Base-by-base conservation (phyloP, 2,888 invertebrate genomes). In the Scotopteryx bipunctaria region DNA sequence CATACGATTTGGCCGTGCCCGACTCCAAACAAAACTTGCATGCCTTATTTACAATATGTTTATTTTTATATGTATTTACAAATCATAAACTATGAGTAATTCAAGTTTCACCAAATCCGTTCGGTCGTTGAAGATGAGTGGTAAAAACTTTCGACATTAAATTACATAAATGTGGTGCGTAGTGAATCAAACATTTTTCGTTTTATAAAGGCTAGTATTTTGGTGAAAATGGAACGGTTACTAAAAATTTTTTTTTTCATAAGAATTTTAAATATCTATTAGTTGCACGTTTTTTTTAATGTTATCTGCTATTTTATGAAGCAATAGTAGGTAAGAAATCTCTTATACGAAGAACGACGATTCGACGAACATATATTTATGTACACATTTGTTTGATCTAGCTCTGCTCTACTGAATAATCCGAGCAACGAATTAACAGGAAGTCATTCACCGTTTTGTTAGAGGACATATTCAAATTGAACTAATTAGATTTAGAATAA, bases 181-280 rank as follows among this genome's bases (percentile, higher is more conserved):
- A 27, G 27, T 11, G 11, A 11, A 27, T 2, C 6, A 27, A 11
- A 9, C 27, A 11, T 27, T 27, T 5, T 23, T 23, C 9, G 27
- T 27, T 27, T 23, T 9, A 27, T 11, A 27, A 27, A 27, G 14
- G 15, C 2, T 14, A 23, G 25, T 15, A 15, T 23, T 38, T 55
- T 42, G 61, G 79, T 64, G 81, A 82, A 84, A 84, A 83, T 84
- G 69, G 82, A 76, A 70, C 81, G 73, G 64, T 79, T 81, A 73
- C 67, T 73, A 78, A 80, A n/a, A n/a, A n/a, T n/a, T n/a, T n/a
- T 78, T 65, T 67, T 55, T 71, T 74, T 76, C 78, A 71, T 17
- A 16, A 4, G 13, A 21, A 29, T 21, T 6, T 11, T 3, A 9
- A 25, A 9, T 25, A 25, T 27, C 6, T 32, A 19, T 38, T n/a